These are phyloP conservation scores for Zaprionus gabonicus DNA, from an alignment of 1,140 invertebrate species.

Conservation along the genomic window DNA sequence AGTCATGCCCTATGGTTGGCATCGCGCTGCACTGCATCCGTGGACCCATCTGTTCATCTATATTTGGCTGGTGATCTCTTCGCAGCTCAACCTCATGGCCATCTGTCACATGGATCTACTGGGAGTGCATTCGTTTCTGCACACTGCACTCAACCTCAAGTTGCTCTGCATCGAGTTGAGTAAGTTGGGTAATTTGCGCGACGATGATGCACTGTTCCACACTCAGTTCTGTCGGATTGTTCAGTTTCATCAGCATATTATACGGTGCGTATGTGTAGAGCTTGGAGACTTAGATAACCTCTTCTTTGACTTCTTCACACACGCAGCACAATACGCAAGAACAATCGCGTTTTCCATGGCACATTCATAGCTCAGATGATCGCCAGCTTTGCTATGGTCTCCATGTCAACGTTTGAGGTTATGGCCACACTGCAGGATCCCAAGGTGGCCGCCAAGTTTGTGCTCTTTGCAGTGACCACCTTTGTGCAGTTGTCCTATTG, in stretches of 20 bases:
- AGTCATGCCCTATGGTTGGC: conserved; percentile 54
- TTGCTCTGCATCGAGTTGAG: conserved; percentile 57
- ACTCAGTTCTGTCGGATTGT: conserved; percentile 38
- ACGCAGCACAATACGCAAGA: conserved; percentile 46
- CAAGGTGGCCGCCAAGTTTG: conserved; percentile 64
- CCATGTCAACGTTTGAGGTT: conserved; percentile 68
- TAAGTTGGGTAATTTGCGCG: conserved; percentile 33
- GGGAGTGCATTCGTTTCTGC: conserved; percentile 52
- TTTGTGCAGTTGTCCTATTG: conserved; percentile 69
- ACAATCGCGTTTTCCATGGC: conserved; percentile 57
- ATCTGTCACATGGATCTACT: conserved; percentile 66
- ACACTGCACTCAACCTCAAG: conserved; percentile 70
- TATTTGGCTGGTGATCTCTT: conserved; percentile 39
- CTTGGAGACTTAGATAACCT: no score
- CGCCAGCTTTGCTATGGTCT: conserved; percentile 67
- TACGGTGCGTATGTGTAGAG: conserved; percentile 36
- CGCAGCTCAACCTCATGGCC: conserved; percentile 44
- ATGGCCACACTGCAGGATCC: conserved; percentile 58
- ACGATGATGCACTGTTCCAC: conserved; percentile 37
- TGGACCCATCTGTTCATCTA: conserved; percentile 41
- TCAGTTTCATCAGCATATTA: conserved; percentile 67
- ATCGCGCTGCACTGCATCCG: conserved; percentile 11
- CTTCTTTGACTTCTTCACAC: background rate
- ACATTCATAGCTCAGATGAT: conserved; percentile 64
- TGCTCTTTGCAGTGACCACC: conserved; percentile 54